phyloP scores from a whole-genome alignment of 1,140 invertebrate species.

The Drosophila truncata region DNA sequence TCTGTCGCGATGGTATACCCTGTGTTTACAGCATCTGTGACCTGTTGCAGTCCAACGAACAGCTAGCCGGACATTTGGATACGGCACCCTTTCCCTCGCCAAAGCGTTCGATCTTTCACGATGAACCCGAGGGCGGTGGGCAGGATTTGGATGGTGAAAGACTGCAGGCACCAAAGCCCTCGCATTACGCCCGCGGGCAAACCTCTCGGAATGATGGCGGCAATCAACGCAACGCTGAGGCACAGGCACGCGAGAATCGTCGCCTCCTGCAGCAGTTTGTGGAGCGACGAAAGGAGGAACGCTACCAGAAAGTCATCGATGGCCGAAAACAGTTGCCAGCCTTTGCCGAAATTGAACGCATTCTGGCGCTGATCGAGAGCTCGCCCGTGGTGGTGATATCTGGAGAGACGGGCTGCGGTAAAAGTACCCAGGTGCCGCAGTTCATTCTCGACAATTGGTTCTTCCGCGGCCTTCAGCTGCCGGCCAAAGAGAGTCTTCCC shows the following conservation, averaged over 20 bases:
- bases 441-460: conserved; percentile 94
- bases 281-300: conserved; percentile 87
- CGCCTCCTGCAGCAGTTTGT: conserved; percentile 87
- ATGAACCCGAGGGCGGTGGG: conserved; percentile 35
- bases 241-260: conserved; percentile 87
- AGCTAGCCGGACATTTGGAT: conserved; percentile 88
- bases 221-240: conserved; percentile 86
- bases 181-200: conserved; percentile 88
- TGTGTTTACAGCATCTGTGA: conserved; percentile 90
- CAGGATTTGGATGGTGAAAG: conserved; percentile 6
- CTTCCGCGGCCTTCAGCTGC: conserved; percentile 51
- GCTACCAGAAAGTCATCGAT: conserved; percentile 89
- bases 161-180: conserved; percentile 73
- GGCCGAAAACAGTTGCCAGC: conserved; percentile 89
- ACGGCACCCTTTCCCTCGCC: conserved; percentile 87
- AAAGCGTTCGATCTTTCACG: conserved; percentile 76
- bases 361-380: conserved; percentile 88
- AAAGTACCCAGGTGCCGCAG: conserved; percentile 96
- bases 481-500: conserved; percentile 47
- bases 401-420: conserved; percentile 95
- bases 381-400: conserved; percentile 92
- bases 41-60: conserved; percentile 89
- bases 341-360: conserved; percentile 88
- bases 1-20: conserved; percentile 89
- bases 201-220: conserved; percentile 85